Evolutionary conservation across 2,888 invertebrate species (phyloP).

Genomic region (Amblyjoppa fuscipennis): DNA sequence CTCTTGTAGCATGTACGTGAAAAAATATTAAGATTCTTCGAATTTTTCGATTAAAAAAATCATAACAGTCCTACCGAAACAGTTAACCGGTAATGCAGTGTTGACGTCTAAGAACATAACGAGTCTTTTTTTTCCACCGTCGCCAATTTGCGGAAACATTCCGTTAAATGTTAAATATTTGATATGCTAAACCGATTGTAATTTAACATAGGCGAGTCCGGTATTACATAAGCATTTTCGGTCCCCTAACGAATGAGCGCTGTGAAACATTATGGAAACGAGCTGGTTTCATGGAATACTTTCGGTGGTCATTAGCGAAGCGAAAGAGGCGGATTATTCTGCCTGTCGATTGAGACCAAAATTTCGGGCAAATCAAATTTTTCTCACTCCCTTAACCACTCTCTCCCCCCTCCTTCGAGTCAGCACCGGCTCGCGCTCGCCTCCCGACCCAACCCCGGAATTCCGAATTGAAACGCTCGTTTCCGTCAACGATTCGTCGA

Average conservation of each 20-base stretch:
- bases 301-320: conserved; percentile 14
- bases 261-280: conserved; percentile 5
- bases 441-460: conserved; percentile 54
- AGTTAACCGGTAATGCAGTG: too few relatives aligned
- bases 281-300: conserved; percentile 1
- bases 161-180: conserved; percentile 2
- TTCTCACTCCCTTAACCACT: conserved; percentile 49
- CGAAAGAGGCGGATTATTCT: conserved; percentile 11
- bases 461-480: conserved; percentile 77
- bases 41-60: too few relatives aligned
- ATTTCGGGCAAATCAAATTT: conserved; percentile 76
- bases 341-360: conserved; percentile 69
- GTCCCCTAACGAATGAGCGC: not conserved
- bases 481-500: conserved; percentile 79
- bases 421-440: conserved; percentile 11
- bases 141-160: not conserved
- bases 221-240: conserved; percentile 3
- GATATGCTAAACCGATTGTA: conserved; percentile 2
- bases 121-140: not conserved
- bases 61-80: too few relatives aligned
- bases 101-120: not conserved
- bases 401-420: not conserved
- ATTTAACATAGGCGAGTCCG: conserved; percentile 1
- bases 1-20: too few relatives aligned
- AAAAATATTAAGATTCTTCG: too few relatives aligned